Evolutionary conservation across 2,888 invertebrate species (phyloP).

Genomic region (Drosophila colorata): DNA sequence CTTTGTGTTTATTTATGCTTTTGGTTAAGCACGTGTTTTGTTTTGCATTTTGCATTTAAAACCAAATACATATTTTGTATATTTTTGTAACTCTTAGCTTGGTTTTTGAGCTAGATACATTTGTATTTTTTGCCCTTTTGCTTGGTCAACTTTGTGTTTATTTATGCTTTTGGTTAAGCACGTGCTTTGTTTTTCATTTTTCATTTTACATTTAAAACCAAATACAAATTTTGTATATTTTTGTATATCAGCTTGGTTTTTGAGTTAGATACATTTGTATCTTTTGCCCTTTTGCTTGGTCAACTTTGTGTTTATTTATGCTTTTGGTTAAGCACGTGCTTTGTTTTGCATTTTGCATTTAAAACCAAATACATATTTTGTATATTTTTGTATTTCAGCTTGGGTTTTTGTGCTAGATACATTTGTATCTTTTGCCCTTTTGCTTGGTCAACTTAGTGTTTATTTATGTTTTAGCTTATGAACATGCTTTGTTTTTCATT

Average conservation of each 20-base stretch:
- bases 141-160: slow-evolving; percentile 1
- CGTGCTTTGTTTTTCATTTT: slow-evolving; percentile 5
- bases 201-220: slow-evolving; percentile 10
- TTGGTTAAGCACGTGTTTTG: too few species aligned
- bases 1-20: too few species aligned
- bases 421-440: slow-evolving; percentile 36
- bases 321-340: too few species aligned
- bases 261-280: too few species aligned
- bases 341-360: neutral
- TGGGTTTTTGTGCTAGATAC: slow-evolving; percentile 37
- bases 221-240: slow-evolving; percentile 5
- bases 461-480: slow-evolving; percentile 22
- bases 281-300: too few species aligned
- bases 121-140: slow-evolving; percentile 31
- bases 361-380: slow-evolving; percentile 23
- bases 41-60: slow-evolving; percentile 1
- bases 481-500: neutral
- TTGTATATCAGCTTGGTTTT: slow-evolving; percentile 56
- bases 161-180: slow-evolving; percentile 19
- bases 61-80: slow-evolving; percentile 18
- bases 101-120: slow-evolving; percentile 40
- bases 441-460: neutral
- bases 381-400: slow-evolving; percentile 51
- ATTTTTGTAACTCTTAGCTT: slow-evolving; percentile 60
- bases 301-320: too few species aligned